These are phyloP conservation scores for Ectropis grisescens DNA, from an alignment of 1,140 invertebrate species.

Conservation along the genomic window DNA sequence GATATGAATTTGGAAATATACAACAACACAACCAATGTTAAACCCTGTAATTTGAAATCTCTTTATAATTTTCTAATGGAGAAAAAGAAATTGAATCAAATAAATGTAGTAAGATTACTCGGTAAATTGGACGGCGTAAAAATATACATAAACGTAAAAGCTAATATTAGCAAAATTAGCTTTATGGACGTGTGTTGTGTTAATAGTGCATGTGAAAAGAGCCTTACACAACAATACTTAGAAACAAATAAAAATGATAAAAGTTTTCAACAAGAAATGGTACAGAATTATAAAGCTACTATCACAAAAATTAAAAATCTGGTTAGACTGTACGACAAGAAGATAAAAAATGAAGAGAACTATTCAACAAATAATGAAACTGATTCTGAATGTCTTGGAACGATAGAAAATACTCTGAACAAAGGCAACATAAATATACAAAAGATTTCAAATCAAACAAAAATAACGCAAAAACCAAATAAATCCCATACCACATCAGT, in stretches of 20 bases:
- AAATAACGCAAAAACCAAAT: no score
- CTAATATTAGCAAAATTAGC: no score
- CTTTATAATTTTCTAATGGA: constrained; percentile 30
- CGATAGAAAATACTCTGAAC: no score
- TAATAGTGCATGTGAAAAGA: no score
- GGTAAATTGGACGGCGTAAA: constrained; percentile 28
- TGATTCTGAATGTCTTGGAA: constrained; percentile 1
- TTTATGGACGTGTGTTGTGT: no score
- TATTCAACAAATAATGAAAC: not conserved
- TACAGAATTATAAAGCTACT: constrained; percentile 14
- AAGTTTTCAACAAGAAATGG: no score
- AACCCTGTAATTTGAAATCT: constrained; percentile 37
- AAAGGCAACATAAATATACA: no score
- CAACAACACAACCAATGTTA: no score
- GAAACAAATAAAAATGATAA: no score
- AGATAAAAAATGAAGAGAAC: not conserved
- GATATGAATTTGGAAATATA: constrained; percentile 10
- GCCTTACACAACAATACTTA: no score
- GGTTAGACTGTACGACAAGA: constrained; percentile 15
- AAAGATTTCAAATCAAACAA: no score
- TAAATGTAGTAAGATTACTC: constrained; percentile 34
- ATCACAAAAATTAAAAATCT: constrained; percentile 25
- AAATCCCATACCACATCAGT: no score
- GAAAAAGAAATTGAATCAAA: constrained; percentile 24
- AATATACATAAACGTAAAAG: constrained; percentile 33